phyloP scores from a whole-genome alignment of 2,797 vertebrate species.

The Sus cebifrons region DNA sequence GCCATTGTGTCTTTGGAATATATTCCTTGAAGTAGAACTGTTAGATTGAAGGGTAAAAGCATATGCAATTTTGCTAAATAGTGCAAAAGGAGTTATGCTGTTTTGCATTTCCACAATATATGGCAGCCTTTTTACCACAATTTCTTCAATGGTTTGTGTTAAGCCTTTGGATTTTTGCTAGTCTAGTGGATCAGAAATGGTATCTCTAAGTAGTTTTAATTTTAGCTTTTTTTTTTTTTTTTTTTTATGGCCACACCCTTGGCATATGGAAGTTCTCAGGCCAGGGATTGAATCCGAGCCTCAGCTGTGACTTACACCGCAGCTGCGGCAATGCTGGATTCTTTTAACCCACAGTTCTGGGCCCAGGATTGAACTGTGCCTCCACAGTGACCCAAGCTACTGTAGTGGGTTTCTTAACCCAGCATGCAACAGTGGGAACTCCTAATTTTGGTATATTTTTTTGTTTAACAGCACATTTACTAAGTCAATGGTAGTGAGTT shows the following conservation, averaged over 20 bases:
- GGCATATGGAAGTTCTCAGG: no score
- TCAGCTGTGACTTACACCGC: no score
- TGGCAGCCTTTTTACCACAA: background rate
- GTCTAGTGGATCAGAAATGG: background rate
- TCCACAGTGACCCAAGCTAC: no score
- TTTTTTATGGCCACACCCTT: no score
- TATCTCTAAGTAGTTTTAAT: background rate
- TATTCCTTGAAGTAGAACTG: background rate
- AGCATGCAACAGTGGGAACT: no score
- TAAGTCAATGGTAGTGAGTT: background rate
- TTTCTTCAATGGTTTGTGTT: background rate
- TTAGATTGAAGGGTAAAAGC: background rate
- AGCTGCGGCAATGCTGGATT: no score
- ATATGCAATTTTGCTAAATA: background rate
- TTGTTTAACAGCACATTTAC: background rate
- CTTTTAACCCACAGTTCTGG: no score
- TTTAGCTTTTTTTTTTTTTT: background rate
- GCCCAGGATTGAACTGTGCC: no score
- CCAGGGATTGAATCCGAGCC: no score
- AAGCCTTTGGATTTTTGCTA: constrained; percentile 18
- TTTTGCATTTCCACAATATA: background rate
- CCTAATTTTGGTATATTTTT: background rate
- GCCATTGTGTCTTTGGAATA: background rate
- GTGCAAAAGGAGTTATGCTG: background rate
- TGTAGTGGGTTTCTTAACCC: no score